phyloP scores from a whole-genome alignment of 2,888 invertebrate genomes.

The Cryptus armator region DNA sequence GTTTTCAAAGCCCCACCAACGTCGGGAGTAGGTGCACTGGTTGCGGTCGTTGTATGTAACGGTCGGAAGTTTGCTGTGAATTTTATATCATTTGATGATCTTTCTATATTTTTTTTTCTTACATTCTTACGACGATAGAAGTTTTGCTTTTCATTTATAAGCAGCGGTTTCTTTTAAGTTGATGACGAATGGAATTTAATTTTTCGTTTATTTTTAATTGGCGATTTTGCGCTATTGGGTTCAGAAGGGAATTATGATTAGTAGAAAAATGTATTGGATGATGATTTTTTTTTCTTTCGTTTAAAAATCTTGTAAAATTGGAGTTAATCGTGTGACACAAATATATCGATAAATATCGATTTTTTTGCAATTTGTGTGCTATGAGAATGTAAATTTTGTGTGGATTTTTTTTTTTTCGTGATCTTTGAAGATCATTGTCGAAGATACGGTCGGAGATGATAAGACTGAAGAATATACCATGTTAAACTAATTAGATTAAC shows the following conservation, averaged over 20 bases:
- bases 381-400: not conserved
- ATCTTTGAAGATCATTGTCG: conserved; percentile 7
- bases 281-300: not conserved
- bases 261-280: not conserved
- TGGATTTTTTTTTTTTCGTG: not conserved
- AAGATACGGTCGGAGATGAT: not conserved
- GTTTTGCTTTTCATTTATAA: no score
- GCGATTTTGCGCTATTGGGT: not conserved
- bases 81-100: not conserved
- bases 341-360: not conserved
- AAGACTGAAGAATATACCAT: conserved; percentile 33
- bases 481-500: conserved; percentile 63
- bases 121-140: not conserved
- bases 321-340: not conserved
- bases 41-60: not conserved
- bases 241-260: not conserved
- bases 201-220: not conserved
- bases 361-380: conserved; percentile 47
- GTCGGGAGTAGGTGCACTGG: not conserved
- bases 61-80: not conserved
- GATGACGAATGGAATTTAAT: not conserved
- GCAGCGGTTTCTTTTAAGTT: not conserved
- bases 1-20: conserved; percentile 23
- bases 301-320: not conserved
- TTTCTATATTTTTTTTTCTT: not conserved